Conservation (phyloP, 2,797 vertebrate species). For the Hemitrygon akajei region DNA sequence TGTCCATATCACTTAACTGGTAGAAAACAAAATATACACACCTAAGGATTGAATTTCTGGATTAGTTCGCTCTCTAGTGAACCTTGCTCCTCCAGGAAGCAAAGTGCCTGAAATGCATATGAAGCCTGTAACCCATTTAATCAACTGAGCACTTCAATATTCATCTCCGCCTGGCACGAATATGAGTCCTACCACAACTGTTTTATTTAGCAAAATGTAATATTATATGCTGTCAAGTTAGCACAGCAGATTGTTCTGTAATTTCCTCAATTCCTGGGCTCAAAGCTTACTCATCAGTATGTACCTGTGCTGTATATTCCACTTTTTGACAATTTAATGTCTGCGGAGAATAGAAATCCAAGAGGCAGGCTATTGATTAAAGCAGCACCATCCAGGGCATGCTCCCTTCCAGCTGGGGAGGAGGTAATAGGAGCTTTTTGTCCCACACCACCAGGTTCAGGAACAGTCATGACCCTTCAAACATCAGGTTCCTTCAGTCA, state of each 20-base stretch:
- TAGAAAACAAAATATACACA: neutral
- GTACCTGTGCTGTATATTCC: neutral
- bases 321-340: neutral
- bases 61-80: neutral
- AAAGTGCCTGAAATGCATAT: neutral
- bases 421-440: no score
- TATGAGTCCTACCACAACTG: neutral
- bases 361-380: neutral
- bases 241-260: neutral
- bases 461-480: no score
- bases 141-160: neutral
- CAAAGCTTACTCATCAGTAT: neutral
- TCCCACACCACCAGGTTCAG: no score
- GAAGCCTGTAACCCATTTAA: neutral
- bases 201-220: conserved; percentile 10
- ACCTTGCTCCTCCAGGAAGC: neutral
- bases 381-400: no score
- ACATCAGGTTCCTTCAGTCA: no score
- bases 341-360: neutral
- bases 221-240: conserved; percentile 1
- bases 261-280: neutral
- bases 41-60: conserved; percentile 5
- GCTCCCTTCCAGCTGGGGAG: no score
- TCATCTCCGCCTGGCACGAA: neutral
- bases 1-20: conserved; percentile 22